Conservation (phyloP, 2,797 vertebrate species). For the Clarias pachynema region DNA sequence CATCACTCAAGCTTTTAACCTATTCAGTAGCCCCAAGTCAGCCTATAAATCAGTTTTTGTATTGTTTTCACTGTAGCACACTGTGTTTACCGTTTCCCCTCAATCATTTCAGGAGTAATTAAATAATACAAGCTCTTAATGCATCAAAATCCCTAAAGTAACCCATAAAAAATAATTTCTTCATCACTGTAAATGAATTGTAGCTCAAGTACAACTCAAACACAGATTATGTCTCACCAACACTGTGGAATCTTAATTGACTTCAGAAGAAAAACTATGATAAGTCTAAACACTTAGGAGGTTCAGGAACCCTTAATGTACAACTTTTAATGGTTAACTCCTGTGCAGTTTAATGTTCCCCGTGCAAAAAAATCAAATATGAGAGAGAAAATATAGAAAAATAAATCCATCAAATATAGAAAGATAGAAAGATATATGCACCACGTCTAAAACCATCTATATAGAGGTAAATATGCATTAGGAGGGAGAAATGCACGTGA, state of each 20-base stretch:
- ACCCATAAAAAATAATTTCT: neutral
- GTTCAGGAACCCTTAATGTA: neutral
- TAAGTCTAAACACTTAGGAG: neutral
- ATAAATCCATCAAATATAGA: neutral
- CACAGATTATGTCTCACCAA: neutral
- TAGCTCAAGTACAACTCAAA: neutral
- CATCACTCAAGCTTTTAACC: neutral
- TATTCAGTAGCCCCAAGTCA: neutral
- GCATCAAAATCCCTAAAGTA: neutral
- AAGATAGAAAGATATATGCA: neutral
- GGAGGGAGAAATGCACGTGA: neutral
- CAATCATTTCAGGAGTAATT: neutral
- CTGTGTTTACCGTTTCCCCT: neutral
- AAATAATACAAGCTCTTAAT: neutral
- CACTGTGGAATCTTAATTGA: neutral
- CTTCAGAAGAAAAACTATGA: neutral
- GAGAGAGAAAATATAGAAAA: neutral
- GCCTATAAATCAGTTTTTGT: neutral
- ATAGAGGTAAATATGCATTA: neutral
- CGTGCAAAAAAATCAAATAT: neutral
- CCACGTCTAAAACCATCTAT: neutral
- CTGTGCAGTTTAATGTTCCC: neutral
- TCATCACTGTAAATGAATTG: neutral
- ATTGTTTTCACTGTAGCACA: neutral
- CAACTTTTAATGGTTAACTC: neutral